These are phyloP conservation scores for Bucorvus abyssinicus DNA, from an alignment of 2,797 vertebrate genomes.

Conservation along the genomic window DNA sequence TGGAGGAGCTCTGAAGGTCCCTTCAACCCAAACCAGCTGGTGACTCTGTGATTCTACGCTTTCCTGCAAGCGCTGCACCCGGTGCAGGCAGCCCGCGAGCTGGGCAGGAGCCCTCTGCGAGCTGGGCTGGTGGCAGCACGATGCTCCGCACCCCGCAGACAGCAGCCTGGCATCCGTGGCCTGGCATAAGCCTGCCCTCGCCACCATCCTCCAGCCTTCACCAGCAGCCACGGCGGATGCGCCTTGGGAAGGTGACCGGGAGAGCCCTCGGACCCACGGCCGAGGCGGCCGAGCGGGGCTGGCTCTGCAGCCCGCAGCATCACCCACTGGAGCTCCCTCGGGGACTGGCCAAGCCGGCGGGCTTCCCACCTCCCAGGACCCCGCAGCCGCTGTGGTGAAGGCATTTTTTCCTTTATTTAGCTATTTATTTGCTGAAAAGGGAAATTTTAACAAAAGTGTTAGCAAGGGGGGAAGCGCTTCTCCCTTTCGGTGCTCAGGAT, in stretches of 20 bases:
- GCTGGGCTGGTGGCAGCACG: neutral
- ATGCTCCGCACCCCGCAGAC: neutral
- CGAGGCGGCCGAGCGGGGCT: neutral
- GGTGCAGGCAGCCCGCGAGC: neutral
- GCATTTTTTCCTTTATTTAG: neutral
- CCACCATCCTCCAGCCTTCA: no score
- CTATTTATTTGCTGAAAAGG: neutral
- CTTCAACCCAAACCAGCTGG: neutral
- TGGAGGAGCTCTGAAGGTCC: neutral
- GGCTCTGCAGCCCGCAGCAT: neutral
- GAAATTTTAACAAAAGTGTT: neutral
- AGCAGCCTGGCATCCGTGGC: neutral
- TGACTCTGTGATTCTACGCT: neutral
- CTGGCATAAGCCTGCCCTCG: neutral
- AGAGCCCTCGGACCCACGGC: accelerated
- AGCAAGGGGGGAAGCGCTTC: neutral
- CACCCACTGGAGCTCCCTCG: accelerated
- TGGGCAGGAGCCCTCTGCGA: neutral
- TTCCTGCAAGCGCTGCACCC: neutral
- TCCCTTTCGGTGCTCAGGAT: neutral
- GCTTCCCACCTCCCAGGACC: neutral
- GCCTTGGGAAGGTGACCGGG: neutral
- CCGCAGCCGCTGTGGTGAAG: accelerated
- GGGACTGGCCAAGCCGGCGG: neutral
- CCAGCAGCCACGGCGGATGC: neutral